phyloP scores from a whole-genome alignment of 1,140 invertebrate genomes.

The Zaprionus ghesquierei region DNA sequence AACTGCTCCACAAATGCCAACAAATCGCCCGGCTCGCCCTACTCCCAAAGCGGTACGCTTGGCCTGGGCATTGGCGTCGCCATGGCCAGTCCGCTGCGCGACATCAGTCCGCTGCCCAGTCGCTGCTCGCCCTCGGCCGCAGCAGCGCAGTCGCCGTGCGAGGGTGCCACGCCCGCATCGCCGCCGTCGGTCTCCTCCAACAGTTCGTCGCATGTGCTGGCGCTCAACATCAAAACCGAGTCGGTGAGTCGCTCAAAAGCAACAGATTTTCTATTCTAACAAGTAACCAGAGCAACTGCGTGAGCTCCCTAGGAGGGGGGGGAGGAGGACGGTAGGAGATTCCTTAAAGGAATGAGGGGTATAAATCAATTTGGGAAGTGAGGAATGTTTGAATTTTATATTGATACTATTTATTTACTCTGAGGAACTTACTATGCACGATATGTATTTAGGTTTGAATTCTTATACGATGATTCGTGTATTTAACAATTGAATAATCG shows the following conservation, averaged over 20 bases:
- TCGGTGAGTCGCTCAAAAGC: constrained; percentile 74
- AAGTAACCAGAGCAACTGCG: constrained; percentile 51
- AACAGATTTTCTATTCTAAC: constrained; percentile 30
- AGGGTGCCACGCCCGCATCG: constrained; percentile 55
- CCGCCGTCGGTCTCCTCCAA: constrained; percentile 60
- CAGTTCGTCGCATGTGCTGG: constrained; percentile 66
- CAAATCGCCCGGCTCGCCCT: constrained; percentile 65
- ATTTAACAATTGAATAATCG: too few relatives aligned
- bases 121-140: constrained; percentile 46
- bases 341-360: not conserved
- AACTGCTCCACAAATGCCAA: constrained; percentile 81
- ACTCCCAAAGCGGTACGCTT: constrained; percentile 47
- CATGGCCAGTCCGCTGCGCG: constrained; percentile 49
- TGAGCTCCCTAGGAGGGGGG: not conserved
- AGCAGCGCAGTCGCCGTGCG: constrained; percentile 57
- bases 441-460: too few relatives aligned
- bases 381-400: too few relatives aligned
- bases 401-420: too few relatives aligned
- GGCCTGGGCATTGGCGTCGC: constrained; percentile 31
- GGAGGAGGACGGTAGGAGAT: too few relatives aligned
- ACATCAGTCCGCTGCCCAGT: constrained; percentile 34
- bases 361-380: not conserved
- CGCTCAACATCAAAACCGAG: constrained; percentile 81
- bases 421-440: too few relatives aligned
- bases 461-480: too few relatives aligned